Evolutionary conservation across 2,113 vertebrate species (phyloP), one percentile per base, ranked within the genome.

Genomic region (Coptodon bakossiorum): DNA sequence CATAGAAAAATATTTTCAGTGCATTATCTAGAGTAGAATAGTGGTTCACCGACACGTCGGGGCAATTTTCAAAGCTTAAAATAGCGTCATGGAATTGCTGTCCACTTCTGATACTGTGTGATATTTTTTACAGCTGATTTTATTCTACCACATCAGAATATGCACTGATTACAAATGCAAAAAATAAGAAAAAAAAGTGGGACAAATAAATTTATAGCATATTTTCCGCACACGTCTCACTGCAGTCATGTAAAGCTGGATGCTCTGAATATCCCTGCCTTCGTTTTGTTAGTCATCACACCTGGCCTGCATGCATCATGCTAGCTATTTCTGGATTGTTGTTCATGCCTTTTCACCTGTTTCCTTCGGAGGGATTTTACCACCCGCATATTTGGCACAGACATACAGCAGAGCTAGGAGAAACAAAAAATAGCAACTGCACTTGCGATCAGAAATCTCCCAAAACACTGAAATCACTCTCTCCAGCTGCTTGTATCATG

Each of bases 241-340:
- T 90, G 81, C 84, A 88, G 66, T 88, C 79, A 73, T 59, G 50
- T 50, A 81, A 71, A 43, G 53, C 85, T 76, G 56, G 88, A 90
- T 50, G 86, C 83, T 91, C 54, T 80, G 85, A 92, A 86, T 86
- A 81, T 85, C 81, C 83, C 84, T 13, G 80, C 86, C 88, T 90
- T 89, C 43, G 52, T 90, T 94, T 80, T 82, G 86, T 94, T 94
- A 95, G 88, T 94, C 93, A 94, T 91, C 92, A 89, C 93, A 93
- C 92, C 91, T 93, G 92, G 80, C 57, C 89, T 81, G 86, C 84
- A 86, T 91, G 92, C 90, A 93, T 93, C 93, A 88, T 86, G 85
- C 63, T 84, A 40, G 90, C 80, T 94, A 94, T 95, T 95, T 94
- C 84, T 93, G 93, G 93, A 86, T 88, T 71, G 31, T 78, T 19